Conservation (phyloP, 2,797 vertebrate genomes). For the Lepus oiostolus region DNA sequence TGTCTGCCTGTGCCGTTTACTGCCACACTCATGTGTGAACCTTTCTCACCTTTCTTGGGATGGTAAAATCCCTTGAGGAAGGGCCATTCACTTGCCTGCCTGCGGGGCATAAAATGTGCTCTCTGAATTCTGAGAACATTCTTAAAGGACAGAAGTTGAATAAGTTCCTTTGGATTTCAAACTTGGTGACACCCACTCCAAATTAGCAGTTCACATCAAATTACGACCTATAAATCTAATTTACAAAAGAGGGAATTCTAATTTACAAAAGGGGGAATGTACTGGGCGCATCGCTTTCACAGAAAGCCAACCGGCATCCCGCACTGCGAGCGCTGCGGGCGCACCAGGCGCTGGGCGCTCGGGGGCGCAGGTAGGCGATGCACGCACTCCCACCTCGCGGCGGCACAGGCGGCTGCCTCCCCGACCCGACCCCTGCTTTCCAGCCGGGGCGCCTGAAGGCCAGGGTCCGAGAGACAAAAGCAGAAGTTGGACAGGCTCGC, state of each 20-base stretch:
- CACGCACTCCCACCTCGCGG: too few species aligned
- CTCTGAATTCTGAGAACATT: slow-evolving; percentile 13
- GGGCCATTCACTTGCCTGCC: not conserved
- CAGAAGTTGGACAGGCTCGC: too few species aligned
- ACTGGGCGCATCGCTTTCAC: too few species aligned
- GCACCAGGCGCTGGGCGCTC: too few species aligned
- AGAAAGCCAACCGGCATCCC: too few species aligned
- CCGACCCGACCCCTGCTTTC: too few species aligned
- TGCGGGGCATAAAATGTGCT: not conserved
- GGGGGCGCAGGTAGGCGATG: too few species aligned
- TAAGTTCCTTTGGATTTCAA: not conserved
- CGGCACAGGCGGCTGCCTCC: too few species aligned
- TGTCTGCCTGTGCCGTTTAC: not conserved
- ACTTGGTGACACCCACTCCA: not conserved
- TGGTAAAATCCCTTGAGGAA: not conserved
- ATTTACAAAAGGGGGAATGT: not conserved
- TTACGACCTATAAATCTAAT: not conserved
- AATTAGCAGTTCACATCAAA: not conserved
- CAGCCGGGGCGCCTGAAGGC: too few species aligned
- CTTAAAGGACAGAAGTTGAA: not conserved
- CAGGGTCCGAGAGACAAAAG: too few species aligned
- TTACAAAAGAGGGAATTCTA: not conserved
- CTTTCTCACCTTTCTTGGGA: not conserved
- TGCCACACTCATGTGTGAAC: not conserved
- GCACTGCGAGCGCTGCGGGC: too few species aligned